phyloP scores from a whole-genome alignment of 2,888 invertebrate species.

The Desoria tigrina region DNA sequence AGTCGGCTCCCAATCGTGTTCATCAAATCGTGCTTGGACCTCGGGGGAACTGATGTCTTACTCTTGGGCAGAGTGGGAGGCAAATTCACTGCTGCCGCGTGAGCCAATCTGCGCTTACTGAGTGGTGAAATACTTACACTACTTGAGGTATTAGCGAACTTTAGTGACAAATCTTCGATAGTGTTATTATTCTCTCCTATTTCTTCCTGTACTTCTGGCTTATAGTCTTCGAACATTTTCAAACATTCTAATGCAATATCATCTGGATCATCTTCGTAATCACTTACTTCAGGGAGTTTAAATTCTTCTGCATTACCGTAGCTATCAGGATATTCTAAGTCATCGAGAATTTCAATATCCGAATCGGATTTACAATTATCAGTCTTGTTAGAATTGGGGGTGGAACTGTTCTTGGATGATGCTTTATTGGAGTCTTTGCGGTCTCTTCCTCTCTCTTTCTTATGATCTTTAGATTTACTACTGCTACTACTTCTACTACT shows the following conservation, averaged over 20 bases:
- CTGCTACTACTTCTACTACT: background rate
- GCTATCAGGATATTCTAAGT: background rate
- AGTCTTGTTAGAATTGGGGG: too few species aligned
- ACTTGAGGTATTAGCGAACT: too few species aligned
- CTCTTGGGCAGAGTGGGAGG: too few species aligned
- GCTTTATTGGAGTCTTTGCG: too few species aligned
- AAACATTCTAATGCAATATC: constrained; percentile 80
- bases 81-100: constrained; percentile 61
- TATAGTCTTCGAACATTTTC: constrained; percentile 81
- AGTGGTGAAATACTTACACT: too few species aligned
- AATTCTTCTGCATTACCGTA: constrained; percentile 3
- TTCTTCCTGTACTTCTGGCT: constrained; percentile 56
- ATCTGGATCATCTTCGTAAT: constrained; percentile 62
- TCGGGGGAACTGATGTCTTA: too few species aligned
- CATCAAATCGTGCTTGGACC: too few species aligned
- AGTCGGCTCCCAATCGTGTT: background rate
- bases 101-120: constrained; percentile 72
- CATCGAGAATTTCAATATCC: background rate
- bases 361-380: background rate
- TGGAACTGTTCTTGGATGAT: too few species aligned
- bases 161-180: too few species aligned
- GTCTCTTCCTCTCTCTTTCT: background rate
- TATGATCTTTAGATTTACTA: background rate
- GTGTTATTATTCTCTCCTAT: too few species aligned
- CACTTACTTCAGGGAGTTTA: constrained; percentile 52